Percentiles rank a stretch among this genome's conserved stretches.
These are phyloP conservation scores for Rhynchomys soricoides DNA, from an alignment of 2,113 vertebrate species.

Conservation along the genomic window DNA sequence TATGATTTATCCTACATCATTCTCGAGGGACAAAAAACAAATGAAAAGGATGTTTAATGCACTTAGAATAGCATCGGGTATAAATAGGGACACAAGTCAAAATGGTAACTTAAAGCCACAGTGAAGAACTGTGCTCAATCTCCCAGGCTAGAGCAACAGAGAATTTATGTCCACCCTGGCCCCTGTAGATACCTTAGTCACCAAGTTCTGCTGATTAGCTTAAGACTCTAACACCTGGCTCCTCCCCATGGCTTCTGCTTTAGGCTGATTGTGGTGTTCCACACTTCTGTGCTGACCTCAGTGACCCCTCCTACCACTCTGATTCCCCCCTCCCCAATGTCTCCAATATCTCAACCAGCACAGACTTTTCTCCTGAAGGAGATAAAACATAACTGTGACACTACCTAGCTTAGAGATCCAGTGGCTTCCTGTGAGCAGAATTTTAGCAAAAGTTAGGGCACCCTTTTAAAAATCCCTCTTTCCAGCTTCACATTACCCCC, in stretches of 20 bases:
- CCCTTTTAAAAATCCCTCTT: not conserved
- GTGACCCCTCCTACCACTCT: not conserved
- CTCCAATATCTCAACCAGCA: not conserved
- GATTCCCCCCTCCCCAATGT: not conserved
- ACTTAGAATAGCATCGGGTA: not conserved
- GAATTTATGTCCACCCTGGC: not conserved
- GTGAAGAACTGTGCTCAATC: not conserved
- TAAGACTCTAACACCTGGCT: not conserved
- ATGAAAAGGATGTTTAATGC: not conserved
- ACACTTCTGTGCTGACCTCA: not conserved
- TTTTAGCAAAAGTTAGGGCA: not conserved
- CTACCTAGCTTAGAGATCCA: not conserved
- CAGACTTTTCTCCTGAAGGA: not conserved
- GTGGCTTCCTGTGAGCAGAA: not conserved
- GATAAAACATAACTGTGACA: not conserved
- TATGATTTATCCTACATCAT: not conserved
- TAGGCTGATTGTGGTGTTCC: accelerated
- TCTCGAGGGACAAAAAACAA: not conserved
- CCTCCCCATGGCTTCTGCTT: not conserved
- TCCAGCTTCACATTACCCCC: not conserved
- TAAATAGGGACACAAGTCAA: conserved; percentile 17
- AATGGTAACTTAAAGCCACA: not conserved
- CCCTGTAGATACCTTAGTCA: not conserved
- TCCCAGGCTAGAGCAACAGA: not conserved
- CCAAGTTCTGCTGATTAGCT: not conserved